phyloP scores from a whole-genome alignment of 2,797 vertebrate genomes.

The Tenualosa thibaudeaui region DNA sequence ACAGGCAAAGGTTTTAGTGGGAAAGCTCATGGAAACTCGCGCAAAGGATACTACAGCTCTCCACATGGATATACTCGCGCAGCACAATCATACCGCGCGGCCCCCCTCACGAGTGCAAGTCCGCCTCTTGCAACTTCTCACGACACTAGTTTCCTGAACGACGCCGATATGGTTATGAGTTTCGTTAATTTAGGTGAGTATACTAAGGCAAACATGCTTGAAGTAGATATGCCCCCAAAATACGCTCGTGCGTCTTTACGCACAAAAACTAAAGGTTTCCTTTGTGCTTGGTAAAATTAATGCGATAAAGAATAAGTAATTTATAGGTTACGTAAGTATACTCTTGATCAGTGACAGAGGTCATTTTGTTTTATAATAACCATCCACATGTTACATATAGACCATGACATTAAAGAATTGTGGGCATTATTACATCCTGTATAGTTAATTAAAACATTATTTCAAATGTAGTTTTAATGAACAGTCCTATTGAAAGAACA shows the following conservation, averaged over 20 bases:
- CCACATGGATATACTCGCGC: slow-evolving; percentile 86
- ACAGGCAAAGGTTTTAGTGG: slow-evolving; percentile 75
- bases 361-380: not conserved
- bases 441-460: not conserved
- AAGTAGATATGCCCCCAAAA: not conserved
- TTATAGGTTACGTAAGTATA: not conserved
- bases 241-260: not conserved
- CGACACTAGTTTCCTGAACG: slow-evolving; percentile 96
- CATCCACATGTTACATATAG: not conserved
- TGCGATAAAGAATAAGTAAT: not conserved
- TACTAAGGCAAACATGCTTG: slow-evolving; percentile 35
- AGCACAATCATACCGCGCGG: slow-evolving; percentile 83
- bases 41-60: slow-evolving; percentile 80
- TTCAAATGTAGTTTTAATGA: not conserved
- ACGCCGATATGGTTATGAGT: slow-evolving; percentile 99
- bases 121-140: slow-evolving; percentile 87
- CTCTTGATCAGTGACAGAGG: not conserved
- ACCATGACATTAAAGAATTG: not conserved
- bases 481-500: not conserved
- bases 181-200: slow-evolving; percentile 98
- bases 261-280: not conserved
- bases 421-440: not conserved
- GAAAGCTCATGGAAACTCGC: slow-evolving; percentile 77
- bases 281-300: not conserved
- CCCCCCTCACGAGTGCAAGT: slow-evolving; percentile 85